Base-by-base conservation (phyloP, 2,113 vertebrate species). In the Hipposideros armiger region DNA sequence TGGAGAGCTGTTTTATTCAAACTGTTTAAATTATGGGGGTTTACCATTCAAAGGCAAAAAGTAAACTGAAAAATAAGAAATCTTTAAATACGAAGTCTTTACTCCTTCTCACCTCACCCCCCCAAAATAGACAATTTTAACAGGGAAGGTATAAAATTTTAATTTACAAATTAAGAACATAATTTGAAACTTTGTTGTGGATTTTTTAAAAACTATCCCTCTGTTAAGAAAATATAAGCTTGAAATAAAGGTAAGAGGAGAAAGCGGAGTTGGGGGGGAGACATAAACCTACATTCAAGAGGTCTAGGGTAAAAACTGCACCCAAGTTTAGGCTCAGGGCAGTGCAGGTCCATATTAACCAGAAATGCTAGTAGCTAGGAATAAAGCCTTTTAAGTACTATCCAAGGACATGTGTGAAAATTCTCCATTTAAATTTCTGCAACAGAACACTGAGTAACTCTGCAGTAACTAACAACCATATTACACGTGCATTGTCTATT, bases 101-200 rank as follows among this genome's bases (percentile, higher is more conserved):
- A 36, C 24, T 42, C 11, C 15, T 7, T 26, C 9, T 62, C 36
- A 54, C 16, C 14, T 15, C 9, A 28, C 10, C 58, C 1, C 1
- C 0, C 16, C 52, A 56, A 85, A 74, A 84, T 16, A 90, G 64
- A 54, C 74, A 60, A 58, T 70, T 69, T 66, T 50, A 78, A 88
- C 11, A 82, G 14, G 40, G 32, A 91, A 86, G 36, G 1, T 7
- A 73, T 16, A 82, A 77, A 92, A 62, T 26, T 95, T 84, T 73
- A 60, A 94, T 77, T 96, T 96, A 32, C 47, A 72, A 94, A 78
- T 74, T 87, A 83, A 40, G 16, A 28, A 90, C 8, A 20, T 30
- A 40, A 77, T 81, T 66, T 77, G 82, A 94, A 95, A 92, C 11
- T 73, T 72, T 16, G 0, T 13, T 73, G 62, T 78, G 17, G 20